Conservation (phyloP, 1,140 invertebrate genomes). For the Heliconius hermathena region DNA sequence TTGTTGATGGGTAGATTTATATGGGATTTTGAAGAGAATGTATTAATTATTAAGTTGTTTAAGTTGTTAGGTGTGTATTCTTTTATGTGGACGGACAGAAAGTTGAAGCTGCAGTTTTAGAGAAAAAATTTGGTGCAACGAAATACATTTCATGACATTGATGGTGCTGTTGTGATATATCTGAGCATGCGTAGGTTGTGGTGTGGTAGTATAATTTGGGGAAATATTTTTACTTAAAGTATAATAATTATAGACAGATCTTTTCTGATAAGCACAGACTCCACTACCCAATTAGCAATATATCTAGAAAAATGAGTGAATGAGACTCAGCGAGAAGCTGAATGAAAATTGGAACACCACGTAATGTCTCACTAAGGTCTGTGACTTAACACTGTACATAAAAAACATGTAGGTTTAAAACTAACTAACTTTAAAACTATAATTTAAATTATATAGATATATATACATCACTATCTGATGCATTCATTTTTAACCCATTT, state of each 20-base stretch:
- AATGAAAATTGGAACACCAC: background rate
- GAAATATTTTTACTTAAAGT: background rate
- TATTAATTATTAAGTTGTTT: constrained; percentile 6
- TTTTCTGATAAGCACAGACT: no score
- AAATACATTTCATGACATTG: background rate
- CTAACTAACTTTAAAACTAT: no score
- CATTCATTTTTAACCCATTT: no score
- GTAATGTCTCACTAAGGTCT: background rate
- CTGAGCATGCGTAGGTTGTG: background rate
- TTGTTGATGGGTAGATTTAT: constrained; percentile 19
- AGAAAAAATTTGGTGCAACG: background rate
- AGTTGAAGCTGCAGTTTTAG: background rate
- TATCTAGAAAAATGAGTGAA: background rate
- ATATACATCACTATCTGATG: no score
- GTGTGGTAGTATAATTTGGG: background rate
- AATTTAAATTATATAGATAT: no score
- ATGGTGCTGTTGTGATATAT: background rate
- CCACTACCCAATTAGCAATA: no score
- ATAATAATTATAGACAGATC: background rate
- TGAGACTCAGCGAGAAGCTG: no score
- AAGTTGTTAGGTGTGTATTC: background rate
- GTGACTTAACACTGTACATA: no score
- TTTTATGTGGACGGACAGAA: background rate
- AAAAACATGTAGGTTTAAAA: no score
- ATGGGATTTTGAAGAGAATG: background rate